Percentiles rank a stretch among this genome's conserved stretches.
Conservation (phyloP, 2,797 vertebrate species). For the Darevskia mixta region DNA sequence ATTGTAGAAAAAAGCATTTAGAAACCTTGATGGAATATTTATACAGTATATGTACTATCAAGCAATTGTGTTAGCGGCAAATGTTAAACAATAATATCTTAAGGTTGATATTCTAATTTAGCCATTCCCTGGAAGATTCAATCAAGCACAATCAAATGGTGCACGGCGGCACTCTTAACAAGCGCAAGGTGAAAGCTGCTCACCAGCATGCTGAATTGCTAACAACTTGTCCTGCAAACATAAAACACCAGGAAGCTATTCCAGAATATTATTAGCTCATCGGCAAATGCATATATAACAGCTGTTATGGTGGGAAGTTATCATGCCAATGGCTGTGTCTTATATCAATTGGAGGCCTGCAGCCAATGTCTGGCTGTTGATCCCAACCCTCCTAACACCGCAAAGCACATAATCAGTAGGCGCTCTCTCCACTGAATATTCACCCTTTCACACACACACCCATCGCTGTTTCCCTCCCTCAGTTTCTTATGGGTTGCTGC, state of each 20-base stretch:
- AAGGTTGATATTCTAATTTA: slow-evolving; percentile 67
- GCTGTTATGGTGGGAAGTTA: background rate
- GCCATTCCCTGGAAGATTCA: slow-evolving; percentile 65
- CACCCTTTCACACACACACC: background rate
- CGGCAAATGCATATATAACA: slow-evolving; percentile 26
- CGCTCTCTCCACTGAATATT: background rate
- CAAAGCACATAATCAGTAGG: background rate
- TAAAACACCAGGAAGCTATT: slow-evolving; percentile 50
- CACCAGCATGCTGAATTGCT: slow-evolving; percentile 38
- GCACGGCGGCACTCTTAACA: slow-evolving; percentile 56
- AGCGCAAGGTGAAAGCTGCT: slow-evolving; percentile 64
- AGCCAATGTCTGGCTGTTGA: slow-evolving; percentile 18
- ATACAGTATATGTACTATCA: slow-evolving; percentile 42
- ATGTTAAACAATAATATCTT: slow-evolving; percentile 69
- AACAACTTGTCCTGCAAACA: slow-evolving; percentile 56
- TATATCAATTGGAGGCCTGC: slow-evolving; percentile 17
- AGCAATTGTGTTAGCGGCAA: slow-evolving; percentile 67
- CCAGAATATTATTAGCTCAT: slow-evolving; percentile 38
- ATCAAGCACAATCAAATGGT: slow-evolving; percentile 62
- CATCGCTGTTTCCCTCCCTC: background rate
- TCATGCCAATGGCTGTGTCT: slow-evolving; percentile 5
- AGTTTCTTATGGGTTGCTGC: background rate
- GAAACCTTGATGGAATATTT: slow-evolving; percentile 71
- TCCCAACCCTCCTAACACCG: background rate
- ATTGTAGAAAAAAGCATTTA: slow-evolving; percentile 68